Base-by-base conservation (phyloP, 1,140 invertebrate genomes). In the Eriosoma lanigerum region DNA sequence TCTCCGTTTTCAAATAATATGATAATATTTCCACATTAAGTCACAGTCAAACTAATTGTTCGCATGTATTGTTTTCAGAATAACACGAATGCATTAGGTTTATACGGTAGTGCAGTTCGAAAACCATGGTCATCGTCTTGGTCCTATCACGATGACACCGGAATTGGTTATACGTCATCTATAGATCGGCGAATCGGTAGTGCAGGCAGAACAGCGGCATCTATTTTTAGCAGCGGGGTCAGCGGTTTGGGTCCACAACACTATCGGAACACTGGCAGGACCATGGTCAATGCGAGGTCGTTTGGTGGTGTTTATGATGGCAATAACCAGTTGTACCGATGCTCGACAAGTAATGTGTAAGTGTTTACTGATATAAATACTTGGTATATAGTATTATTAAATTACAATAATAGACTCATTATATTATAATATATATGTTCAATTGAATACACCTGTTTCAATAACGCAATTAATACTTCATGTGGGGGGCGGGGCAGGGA, bases 321-420 rank as follows among this genome's bases (percentile, higher is more conserved):
- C 8, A 70, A 50, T 24, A 52, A 46, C 12, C 17, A 50, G 46
- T n/a, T 72, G 17, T 72, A 72, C 10, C 68, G 68, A 8, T 72
- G 46, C 52, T 72, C 68, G 4, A 72, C 68, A 17, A 72, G 68
- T 52, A 72, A 72, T 12, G 68, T 72, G 68, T 72, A 72, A 72
- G 68, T 70, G 24, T 60, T 6, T 17, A 8, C 32, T 38, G 32
- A 38, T 38, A 8, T 38, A 38, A 8, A 8, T 38, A 8, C 32
- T 8, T n/a, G n/a, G n/a, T n/a, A n/a, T n/a, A n/a, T n/a, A n/a
- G n/a, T n/a, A n/a, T n/a, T n/a, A n/a, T n/a, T n/a, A n/a, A n/a
- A n/a, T n/a, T n/a, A n/a, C n/a, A n/a, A n/a, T n/a, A n/a, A n/a
- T n/a, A n/a, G n/a, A n/a, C n/a, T n/a, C n/a, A n/a, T n/a, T n/a